Evolutionary conservation across 1,140 invertebrate genomes (phyloP).

Genomic region (Orius laevigatus): DNA sequence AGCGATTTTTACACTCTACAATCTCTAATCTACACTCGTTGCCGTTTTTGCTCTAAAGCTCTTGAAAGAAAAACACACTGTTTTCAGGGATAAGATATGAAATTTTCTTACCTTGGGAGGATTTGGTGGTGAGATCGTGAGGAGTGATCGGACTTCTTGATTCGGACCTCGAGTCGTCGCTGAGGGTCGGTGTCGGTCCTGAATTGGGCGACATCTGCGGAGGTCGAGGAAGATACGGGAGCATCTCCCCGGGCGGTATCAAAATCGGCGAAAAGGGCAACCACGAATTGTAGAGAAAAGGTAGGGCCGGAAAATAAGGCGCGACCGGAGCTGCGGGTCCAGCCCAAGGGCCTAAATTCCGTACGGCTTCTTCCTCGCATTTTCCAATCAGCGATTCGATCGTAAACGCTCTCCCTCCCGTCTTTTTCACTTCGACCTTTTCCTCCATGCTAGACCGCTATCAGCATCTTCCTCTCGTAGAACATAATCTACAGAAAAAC

Average conservation of each 20-base stretch:
- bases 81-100: background rate
- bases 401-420: background rate
- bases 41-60: no score
- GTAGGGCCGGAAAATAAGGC: slow-evolving; percentile 5
- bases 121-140: slow-evolving; percentile 16
- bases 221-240: slow-evolving; percentile 7
- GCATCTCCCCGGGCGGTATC: slow-evolving; percentile 10
- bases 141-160: slow-evolving; percentile 15
- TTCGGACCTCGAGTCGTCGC: slow-evolving; percentile 16
- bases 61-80: no score
- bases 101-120: slow-evolving; percentile 7
- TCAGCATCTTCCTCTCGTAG: no score
- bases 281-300: slow-evolving; percentile 16
- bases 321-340: background rate
- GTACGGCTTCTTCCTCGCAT: background rate
- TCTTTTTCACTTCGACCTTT: background rate
- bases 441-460: background rate
- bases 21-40: no score
- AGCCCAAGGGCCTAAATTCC: background rate
- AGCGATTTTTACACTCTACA: no score
- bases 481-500: no score
- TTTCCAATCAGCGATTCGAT: slow-evolving; percentile 8
- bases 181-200: slow-evolving; percentile 5
- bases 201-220: slow-evolving; percentile 7
- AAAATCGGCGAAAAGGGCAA: slow-evolving; percentile 9